Base-by-base conservation (phyloP, 2,113 vertebrate species). In the Aptenodytes forsteri region DNA sequence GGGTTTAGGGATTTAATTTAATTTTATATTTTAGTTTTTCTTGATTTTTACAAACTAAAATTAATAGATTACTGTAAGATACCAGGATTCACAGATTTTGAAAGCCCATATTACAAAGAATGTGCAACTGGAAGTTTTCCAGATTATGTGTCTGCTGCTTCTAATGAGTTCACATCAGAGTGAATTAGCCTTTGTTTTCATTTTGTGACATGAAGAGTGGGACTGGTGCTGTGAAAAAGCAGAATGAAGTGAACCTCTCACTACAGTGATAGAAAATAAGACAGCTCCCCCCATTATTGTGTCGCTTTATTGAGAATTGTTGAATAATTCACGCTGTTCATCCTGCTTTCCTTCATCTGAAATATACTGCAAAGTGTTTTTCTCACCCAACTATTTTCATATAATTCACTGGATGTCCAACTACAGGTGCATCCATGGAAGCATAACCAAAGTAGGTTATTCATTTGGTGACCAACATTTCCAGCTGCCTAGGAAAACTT, bases 181-280 rank as follows among this genome's bases (percentile, higher is more conserved):
- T 81, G 89, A 95, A 93, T 93, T 95, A 91, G n/a, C 49, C 18
- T 93, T 95, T 96, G 91, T 96, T 96, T 94, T 83, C n/a, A 25
- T 83, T 96, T 90, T 78, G 32, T 83, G 72, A 83, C 69, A 49
- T 3, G 7, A 84, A 91, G 64, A 94, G 50, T 73, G n/a, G 49
- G 38, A 65, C 42, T 90, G 84, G 64, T 5, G 6, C 46, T 88
- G 67, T 86, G 78, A 54, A 96, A 92, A 96, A 77, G 10, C 32
- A 58, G 62, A 91, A 73, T 49, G 66, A 90, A 73, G n/a, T 50
- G 30, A 32, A 88, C 42, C 4, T 71, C 42, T 89, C 26, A 13
- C 38, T 81, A 44, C 23, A 50, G 17, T 67, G 30, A 18, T 4
- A 64, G 64, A 88, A 88, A 88, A 83, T 21, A 86, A 73, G 84